Evolutionary conservation across 2,888 invertebrate species (phyloP), one percentile per base, ranked within the genome.

Genomic region (Oeneis ivallda): DNA sequence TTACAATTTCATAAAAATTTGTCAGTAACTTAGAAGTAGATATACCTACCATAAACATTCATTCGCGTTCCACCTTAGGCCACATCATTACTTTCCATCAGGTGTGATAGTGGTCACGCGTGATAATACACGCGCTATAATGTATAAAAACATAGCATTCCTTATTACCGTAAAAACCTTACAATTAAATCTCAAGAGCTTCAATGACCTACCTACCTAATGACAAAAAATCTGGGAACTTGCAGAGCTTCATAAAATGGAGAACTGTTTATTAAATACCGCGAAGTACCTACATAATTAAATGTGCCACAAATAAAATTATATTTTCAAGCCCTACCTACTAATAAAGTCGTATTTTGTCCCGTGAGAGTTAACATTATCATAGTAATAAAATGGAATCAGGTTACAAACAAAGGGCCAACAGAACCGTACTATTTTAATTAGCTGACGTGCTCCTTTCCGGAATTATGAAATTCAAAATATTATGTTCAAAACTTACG

Each of bases 381-480:
- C 26, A 26, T 26, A 4, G 26, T 26, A 26, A 26, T 26, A 26
- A 26, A 8, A 5, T 2, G n/a, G 6, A 47, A 54, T 15, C 17
- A 59, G 45, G 26, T 43, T 41, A 41, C 47, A 37, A 15, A 13
- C 37, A 61, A 61, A 57, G 49, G 41, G 39, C 39, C 52, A 47
- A 62, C 62, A 9, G 49, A 59, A 54, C 37, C 62, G 17, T 62
- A 50, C 60, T 62, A 9, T 62, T 68, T 65, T 65, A 68, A 68
- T 68, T 59, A 65, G 37, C 54, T 62, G n/a, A 39, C 11, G 45
- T 17, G 11, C 19, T 5, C 10, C 26, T 17, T 54, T 34, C 19
- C n/a, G 19, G 13, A 37, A 19, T 37, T 37, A 37, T 10, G 39
- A 13, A 15, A 15, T 53, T 9, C 15, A 53, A 53, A 53, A 34